Evolutionary conservation across 1,140 invertebrate genomes (phyloP), one percentile per base, ranked within the genome.

Genomic region (Drosophila ogumai): DNA sequence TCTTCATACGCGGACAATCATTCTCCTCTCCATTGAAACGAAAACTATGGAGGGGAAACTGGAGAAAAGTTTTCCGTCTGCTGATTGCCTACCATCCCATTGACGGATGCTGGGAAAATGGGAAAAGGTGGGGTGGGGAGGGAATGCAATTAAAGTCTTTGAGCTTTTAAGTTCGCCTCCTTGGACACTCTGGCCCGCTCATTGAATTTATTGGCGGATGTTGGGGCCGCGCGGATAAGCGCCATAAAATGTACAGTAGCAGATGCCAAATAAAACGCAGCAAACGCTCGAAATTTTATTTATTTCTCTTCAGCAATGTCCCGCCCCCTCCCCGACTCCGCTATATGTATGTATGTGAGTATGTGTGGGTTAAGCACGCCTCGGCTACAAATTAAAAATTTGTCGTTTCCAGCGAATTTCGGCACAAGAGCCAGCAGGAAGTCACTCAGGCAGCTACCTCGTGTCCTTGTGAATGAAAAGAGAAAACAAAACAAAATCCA

Each of bases 361-460:
- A 3, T 36, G 32, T 67, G 68, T 54, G 34, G 49, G 82, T 72
- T 82, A 63, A 59, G 64, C 74, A 69, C 64, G 68, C 68, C 57
- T 58, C 58, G 80, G 65, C 66, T 69, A 88, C 84, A 87, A 87
- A 87, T 87, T 88, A 87, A 88, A 87, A 88, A 87, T 82, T 82
- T 87, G 84, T 88, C 84, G 67, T 82, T 73, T 79, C 80, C 69
- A 79, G 80, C 84, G 81, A 80, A 77, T 82, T 75, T 56, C 73
- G 64, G 61, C 61, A 67, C 73, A 76, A 54, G 57, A 54, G 68
- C 32, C 68, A 46, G 68, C 52, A 63, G 71, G 40, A 76, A 76
- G 65, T 78, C 74, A 78, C 55, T 55, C 65, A 38, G 49, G 65
- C 64, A 49, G 55, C 65, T 50, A 60, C 38, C 25, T 58, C 49